Conservation (phyloP, 2,888 invertebrate species). For the Parnassius glacialis region DNA sequence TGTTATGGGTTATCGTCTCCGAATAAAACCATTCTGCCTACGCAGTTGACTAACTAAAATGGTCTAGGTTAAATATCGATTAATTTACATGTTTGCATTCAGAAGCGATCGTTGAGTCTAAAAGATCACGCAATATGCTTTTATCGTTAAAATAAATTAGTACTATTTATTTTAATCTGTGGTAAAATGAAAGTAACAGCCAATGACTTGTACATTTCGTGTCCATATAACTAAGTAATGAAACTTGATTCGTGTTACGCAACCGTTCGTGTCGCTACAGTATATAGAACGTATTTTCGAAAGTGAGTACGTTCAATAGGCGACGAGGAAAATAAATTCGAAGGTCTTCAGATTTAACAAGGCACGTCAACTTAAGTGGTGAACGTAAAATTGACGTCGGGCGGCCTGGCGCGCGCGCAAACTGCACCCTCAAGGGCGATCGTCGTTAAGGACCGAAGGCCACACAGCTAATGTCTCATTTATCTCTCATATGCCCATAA, state of each 20-base stretch:
- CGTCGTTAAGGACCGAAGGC: constrained; percentile 46
- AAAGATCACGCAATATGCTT: constrained; percentile 10
- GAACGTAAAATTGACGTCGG: constrained; percentile 39
- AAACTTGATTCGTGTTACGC: constrained; percentile 5
- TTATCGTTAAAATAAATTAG: neutral
- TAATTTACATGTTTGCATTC: neutral
- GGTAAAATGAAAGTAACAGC: constrained; percentile 3
- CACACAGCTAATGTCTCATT: constrained; percentile 31
- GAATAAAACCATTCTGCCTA: constrained; percentile 1
- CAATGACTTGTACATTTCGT: constrained; percentile 15
- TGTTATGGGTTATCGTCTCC: constrained; percentile 4
- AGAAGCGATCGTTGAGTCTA: neutral
- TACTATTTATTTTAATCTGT: too few species aligned
- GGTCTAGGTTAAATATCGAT: neutral
- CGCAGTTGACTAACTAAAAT: too few species aligned
- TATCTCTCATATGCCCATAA: constrained; percentile 11
- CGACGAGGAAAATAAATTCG: constrained; percentile 24
- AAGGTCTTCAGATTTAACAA: constrained; percentile 41
- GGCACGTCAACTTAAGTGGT: constrained; percentile 42
- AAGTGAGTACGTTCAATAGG: constrained; percentile 20
- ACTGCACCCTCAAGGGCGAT: constrained; percentile 52
- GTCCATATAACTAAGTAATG: neutral
- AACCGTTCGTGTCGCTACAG: constrained; percentile 14
- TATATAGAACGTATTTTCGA: constrained; percentile 18
- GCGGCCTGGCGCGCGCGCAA: constrained; percentile 40